These are phyloP conservation scores for Corapipo altera DNA, from an alignment of 2,113 vertebrate genomes.

Conservation along the genomic window DNA sequence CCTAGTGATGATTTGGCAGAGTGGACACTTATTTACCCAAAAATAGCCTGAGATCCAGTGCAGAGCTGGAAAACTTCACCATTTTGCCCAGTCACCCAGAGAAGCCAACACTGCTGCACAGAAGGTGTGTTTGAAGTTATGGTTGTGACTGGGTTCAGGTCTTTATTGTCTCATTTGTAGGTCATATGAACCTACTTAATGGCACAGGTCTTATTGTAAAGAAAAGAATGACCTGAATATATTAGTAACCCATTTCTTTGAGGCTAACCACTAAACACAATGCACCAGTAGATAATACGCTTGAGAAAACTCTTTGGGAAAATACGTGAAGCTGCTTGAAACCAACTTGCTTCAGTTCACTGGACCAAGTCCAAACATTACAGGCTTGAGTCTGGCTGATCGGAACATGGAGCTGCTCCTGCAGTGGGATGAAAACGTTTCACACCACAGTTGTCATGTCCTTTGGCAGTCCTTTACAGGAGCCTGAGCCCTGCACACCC, in stretches of 20 bases:
- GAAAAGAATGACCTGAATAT: constrained; percentile 21
- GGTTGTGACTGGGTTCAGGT: background rate
- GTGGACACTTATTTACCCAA: background rate
- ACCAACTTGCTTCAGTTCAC: constrained; percentile 19
- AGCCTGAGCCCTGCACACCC: background rate
- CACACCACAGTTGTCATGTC: background rate
- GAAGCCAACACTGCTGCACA: background rate
- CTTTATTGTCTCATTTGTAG: constrained; percentile 40
- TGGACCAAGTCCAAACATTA: constrained; percentile 20
- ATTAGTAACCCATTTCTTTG: constrained; percentile 34
- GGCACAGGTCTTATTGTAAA: constrained; percentile 9
- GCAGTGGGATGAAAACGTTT: background rate
- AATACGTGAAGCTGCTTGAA: constrained; percentile 30
- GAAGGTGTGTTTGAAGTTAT: background rate
- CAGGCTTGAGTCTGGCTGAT: background rate
- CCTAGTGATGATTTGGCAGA: background rate
- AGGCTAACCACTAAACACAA: constrained; percentile 62
- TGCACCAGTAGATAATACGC: constrained; percentile 12
- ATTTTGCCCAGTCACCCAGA: background rate
- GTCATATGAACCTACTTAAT: constrained; percentile 33
- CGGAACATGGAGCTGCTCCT: background rate
- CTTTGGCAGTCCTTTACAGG: background rate
- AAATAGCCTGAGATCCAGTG: background rate
- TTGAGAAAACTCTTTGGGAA: constrained; percentile 64
- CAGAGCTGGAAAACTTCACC: background rate